These are phyloP conservation scores for Siphamia tubifer DNA, from an alignment of 2,113 vertebrate genomes.

Conservation along the genomic window DNA sequence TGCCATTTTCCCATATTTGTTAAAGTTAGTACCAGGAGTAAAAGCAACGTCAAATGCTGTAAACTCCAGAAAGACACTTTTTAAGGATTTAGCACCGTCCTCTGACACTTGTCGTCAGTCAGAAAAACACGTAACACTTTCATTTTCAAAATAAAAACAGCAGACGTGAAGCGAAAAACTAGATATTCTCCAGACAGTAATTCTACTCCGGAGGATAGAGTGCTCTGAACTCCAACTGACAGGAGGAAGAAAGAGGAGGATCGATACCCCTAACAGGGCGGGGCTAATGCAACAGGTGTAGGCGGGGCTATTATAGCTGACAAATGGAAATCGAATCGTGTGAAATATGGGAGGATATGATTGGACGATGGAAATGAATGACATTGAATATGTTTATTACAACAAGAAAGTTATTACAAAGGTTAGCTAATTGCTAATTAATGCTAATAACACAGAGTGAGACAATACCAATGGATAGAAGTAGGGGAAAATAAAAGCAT, in stretches of 20 bases:
- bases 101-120: background rate
- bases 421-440: too few relatives aligned
- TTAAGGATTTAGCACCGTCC: background rate
- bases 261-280: background rate
- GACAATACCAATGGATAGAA: too few relatives aligned
- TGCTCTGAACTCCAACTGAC: background rate
- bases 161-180: accelerated
- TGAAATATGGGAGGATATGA: background rate
- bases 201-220: background rate
- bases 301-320: background rate
- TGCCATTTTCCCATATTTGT: slow-evolving; percentile 77
- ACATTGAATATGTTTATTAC: too few relatives aligned
- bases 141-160: background rate
- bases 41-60: background rate
- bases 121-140: background rate
- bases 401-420: too few relatives aligned
- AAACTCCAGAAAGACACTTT: background rate
- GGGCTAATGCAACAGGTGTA: background rate
- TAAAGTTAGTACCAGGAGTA: background rate
- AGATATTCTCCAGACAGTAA: background rate
- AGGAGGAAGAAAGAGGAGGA: background rate
- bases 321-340: background rate
- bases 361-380: background rate
- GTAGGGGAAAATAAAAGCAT: too few relatives aligned
- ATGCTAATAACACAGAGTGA: too few relatives aligned